phyloP scores from a whole-genome alignment of 1,140 invertebrate species.

The Drosophila murphyi region DNA sequence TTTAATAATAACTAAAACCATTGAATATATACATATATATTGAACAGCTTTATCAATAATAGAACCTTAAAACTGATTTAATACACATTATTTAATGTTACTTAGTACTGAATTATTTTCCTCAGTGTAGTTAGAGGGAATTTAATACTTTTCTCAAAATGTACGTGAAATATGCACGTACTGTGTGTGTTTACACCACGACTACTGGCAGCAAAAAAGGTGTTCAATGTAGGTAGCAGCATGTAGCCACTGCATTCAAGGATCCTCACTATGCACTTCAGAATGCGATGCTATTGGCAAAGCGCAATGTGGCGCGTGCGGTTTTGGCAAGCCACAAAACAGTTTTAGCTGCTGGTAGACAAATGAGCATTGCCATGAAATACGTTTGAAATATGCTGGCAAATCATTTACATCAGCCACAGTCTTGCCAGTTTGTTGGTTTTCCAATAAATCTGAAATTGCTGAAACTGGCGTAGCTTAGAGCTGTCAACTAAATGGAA shows the following conservation, averaged over 20 bases:
- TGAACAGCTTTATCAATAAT: too few species aligned
- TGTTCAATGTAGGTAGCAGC: not conserved
- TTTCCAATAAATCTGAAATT: slow-evolving; percentile 66
- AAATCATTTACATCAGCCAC: slow-evolving; percentile 64
- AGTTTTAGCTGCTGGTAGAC: slow-evolving; percentile 64
- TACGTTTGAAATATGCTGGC: slow-evolving; percentile 77
- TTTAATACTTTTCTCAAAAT: slow-evolving; percentile 35
- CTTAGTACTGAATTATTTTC: not conserved
- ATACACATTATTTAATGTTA: not conserved
- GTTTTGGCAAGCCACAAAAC: slow-evolving; percentile 43
- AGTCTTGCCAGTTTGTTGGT: slow-evolving; percentile 14
- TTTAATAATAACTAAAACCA: too few species aligned
- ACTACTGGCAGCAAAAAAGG: slow-evolving; percentile 42
- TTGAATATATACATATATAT: too few species aligned
- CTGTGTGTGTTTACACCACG: slow-evolving; percentile 64
- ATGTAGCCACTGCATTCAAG: slow-evolving; percentile 3
- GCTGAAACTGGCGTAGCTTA: slow-evolving; percentile 39
- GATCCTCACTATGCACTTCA: slow-evolving; percentile 19
- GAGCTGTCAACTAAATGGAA: slow-evolving; percentile 41
- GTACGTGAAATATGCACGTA: slow-evolving; percentile 44
- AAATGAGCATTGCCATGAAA: slow-evolving; percentile 78
- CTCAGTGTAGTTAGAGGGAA: not conserved
- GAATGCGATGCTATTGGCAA: slow-evolving; percentile 22
- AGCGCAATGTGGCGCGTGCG: slow-evolving; percentile 43
- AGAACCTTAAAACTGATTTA: too few species aligned